These are phyloP conservation scores for Arctia plantaginis DNA, from an alignment of 2,888 invertebrate genomes.

Conservation along the genomic window DNA sequence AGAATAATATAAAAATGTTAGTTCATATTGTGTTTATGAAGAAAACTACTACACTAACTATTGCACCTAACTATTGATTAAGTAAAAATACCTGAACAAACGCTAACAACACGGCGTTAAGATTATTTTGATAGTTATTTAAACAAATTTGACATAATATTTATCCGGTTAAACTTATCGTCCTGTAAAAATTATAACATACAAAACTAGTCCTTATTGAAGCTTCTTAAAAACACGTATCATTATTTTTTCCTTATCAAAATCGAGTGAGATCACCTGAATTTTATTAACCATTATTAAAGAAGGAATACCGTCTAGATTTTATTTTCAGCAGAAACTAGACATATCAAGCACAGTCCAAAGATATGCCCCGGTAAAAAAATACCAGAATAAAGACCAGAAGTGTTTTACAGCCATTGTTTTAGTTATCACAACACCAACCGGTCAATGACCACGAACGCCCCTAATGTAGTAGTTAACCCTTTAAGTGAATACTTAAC, in stretches of 20 bases:
- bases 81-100: too few relatives aligned
- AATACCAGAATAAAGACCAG: not conserved
- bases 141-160: too few relatives aligned
- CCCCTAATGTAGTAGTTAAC: constrained; percentile 14
- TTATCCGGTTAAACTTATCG: too few relatives aligned
- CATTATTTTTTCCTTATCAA: not conserved
- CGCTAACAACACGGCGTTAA: too few relatives aligned
- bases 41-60: too few relatives aligned
- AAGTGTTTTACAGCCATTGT: not conserved
- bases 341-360: not conserved
- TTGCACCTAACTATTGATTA: too few relatives aligned
- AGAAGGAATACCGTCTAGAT: not conserved
- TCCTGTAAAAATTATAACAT: too few relatives aligned
- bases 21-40: too few relatives aligned
- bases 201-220: too few relatives aligned
- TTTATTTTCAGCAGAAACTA: not conserved
- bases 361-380: not conserved
- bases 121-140: too few relatives aligned
- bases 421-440: constrained; percentile 2
- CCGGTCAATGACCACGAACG: constrained; percentile 8
- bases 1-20: too few relatives aligned
- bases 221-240: not conserved
- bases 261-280: not conserved
- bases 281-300: not conserved
- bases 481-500: constrained; percentile 42